Evolutionary conservation across 2,113 vertebrate species (phyloP).

Genomic region (Psittacula cyanocephala): DNA sequence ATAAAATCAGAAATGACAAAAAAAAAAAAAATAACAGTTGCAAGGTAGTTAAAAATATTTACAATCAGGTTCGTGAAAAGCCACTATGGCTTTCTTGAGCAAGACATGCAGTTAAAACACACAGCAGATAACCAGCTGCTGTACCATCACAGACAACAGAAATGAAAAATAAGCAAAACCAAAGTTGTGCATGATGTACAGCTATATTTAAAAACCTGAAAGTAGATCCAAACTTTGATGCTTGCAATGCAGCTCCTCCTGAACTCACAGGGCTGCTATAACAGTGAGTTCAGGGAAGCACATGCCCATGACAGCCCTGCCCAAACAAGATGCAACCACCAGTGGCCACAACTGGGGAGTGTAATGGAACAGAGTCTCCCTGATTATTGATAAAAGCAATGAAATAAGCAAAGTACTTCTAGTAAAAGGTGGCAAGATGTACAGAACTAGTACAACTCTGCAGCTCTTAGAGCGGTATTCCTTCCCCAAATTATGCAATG

Average conservation of each 20-base stretch:
- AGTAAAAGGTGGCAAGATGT: background rate
- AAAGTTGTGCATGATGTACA: background rate
- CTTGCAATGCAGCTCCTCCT: background rate
- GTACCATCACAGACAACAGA: background rate
- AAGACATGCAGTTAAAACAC: background rate
- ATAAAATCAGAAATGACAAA: background rate
- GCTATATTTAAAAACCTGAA: background rate
- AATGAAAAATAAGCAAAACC: background rate
- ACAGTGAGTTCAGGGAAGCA: background rate
- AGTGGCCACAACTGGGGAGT: background rate
- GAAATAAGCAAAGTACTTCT: accelerated
- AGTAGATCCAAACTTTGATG: background rate
- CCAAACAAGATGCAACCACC: background rate
- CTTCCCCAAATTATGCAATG: background rate
- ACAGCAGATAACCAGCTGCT: background rate
- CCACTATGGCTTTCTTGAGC: background rate
- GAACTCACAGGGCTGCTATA: background rate
- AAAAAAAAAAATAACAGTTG: background rate
- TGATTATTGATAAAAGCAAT: background rate
- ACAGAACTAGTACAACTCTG: background rate
- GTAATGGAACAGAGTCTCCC: background rate
- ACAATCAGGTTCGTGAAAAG: background rate
- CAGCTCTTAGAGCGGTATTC: background rate
- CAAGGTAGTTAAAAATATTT: background rate
- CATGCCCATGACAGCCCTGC: background rate